phyloP scores from a whole-genome alignment of 1,140 invertebrate genomes.

The Trichonephila clavata region DNA sequence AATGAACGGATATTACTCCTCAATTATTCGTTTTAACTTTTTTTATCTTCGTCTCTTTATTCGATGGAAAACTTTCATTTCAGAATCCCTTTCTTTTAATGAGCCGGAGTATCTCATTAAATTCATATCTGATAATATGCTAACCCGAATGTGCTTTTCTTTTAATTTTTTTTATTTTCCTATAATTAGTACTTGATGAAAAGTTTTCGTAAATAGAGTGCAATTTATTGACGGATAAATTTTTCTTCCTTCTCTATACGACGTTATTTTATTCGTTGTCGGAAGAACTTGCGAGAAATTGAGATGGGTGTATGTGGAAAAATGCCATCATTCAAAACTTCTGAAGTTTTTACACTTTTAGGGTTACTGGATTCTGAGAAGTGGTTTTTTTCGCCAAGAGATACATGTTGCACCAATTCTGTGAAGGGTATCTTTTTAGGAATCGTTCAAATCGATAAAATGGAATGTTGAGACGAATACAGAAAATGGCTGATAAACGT shows the following conservation, averaged over 20 bases:
- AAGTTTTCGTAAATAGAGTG: neutral
- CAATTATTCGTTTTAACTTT: too few species aligned
- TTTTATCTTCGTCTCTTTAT: too few species aligned
- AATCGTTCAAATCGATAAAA: too few species aligned
- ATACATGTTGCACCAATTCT: too few species aligned
- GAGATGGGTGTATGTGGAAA: neutral
- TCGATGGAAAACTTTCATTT: too few species aligned
- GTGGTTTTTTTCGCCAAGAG: neutral
- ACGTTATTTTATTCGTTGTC: neutral
- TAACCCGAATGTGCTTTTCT: neutral
- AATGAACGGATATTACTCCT: too few species aligned
- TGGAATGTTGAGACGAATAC: too few species aligned
- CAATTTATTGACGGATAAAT: neutral
- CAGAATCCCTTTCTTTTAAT: too few species aligned
- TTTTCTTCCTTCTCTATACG: neutral
- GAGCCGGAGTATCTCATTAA: too few species aligned
- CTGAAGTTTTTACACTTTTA: neutral
- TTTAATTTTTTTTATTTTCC: neutral
- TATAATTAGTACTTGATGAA: slow-evolving; percentile 12
- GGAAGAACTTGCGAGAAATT: neutral
- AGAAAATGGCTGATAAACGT: too few species aligned
- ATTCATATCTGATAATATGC: too few species aligned
- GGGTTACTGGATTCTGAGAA: neutral
- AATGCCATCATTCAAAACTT: neutral
- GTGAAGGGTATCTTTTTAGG: too few species aligned